Evolutionary conservation across 2,113 vertebrate genomes (phyloP).

Genomic region (Crypturellus undulatus): DNA sequence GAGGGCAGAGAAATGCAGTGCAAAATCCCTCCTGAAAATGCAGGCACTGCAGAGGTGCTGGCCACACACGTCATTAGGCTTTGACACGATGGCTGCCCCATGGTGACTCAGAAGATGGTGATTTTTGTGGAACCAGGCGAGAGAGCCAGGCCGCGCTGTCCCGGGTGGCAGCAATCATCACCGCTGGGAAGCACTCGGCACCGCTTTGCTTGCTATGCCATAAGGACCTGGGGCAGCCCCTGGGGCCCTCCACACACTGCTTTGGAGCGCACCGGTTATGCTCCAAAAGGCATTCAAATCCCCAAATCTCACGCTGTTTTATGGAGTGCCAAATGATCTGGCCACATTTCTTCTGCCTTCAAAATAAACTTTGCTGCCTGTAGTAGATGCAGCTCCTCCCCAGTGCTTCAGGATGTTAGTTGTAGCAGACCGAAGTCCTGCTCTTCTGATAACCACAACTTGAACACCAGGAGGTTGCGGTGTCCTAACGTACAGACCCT

Average conservation of each 20-base stretch:
- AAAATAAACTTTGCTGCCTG: neutral
- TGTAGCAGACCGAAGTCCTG: neutral
- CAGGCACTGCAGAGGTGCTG: neutral
- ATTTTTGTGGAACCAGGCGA: neutral
- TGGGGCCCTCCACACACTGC: neutral
- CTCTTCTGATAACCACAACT: neutral
- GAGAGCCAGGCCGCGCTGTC: neutral
- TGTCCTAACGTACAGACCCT: neutral
- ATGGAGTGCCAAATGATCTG: neutral
- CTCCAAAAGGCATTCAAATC: neutral
- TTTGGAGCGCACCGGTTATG: neutral
- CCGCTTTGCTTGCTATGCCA: neutral
- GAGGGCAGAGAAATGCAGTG: neutral
- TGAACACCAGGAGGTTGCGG: neutral
- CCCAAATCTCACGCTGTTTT: neutral
- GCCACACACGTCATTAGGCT: neutral
- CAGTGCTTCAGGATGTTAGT: rapidly evolving
- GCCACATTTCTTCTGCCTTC: neutral
- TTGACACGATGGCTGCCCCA: neutral
- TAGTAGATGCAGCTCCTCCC: neutral
- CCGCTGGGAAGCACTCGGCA: neutral
- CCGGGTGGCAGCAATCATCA: neutral
- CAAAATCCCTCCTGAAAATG: neutral
- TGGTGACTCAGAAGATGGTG: neutral
- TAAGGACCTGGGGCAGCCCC: neutral